A percentile compares a stretch with the other conserved stretches of the same genome.
Conservation (phyloP, 2,113 vertebrate species). For the Sebastes schlegelii region DNA sequence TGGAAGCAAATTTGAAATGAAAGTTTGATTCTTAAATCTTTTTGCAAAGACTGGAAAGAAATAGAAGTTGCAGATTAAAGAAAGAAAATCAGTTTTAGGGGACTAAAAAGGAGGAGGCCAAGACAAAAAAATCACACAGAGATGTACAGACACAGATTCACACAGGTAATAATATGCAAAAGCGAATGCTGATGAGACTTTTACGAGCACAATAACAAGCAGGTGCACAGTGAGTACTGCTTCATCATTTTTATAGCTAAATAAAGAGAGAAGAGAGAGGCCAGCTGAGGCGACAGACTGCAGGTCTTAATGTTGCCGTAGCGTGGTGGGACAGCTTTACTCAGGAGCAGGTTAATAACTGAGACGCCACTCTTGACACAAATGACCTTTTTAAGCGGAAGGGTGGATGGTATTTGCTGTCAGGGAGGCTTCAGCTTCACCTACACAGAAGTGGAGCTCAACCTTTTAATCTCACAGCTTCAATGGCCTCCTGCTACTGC, state of each 20-base stretch:
- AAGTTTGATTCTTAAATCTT: not conserved
- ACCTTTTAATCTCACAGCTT: slow-evolving; percentile 11
- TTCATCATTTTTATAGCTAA: not conserved
- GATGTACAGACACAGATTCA: not conserved
- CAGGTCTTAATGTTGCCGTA: slow-evolving; percentile 24
- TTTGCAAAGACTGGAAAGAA: not conserved
- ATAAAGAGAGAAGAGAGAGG: slow-evolving; percentile 15
- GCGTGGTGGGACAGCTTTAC: not conserved
- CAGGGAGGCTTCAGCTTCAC: slow-evolving; percentile 1
- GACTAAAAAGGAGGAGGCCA: not conserved
- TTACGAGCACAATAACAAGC: not conserved
- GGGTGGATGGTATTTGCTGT: slow-evolving; percentile 7
- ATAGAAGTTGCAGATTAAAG: not conserved
- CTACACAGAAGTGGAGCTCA: slow-evolving; percentile 7
- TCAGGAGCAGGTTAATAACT: slow-evolving; percentile 1
- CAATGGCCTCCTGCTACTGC: not conserved
- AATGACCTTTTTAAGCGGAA: slow-evolving; percentile 40
- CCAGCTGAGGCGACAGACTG: not conserved
- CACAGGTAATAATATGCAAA: not conserved
- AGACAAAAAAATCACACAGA: not conserved
- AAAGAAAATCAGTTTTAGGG: not conserved
- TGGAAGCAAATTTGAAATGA: not conserved
- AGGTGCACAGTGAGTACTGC: not conserved
- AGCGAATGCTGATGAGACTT: not conserved
- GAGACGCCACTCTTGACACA: slow-evolving; percentile 19